Percentiles rank a stretch among this genome's conserved stretches.
Conservation (phyloP, 2,888 invertebrate species). For the Eristalinus sepulchralis region DNA sequence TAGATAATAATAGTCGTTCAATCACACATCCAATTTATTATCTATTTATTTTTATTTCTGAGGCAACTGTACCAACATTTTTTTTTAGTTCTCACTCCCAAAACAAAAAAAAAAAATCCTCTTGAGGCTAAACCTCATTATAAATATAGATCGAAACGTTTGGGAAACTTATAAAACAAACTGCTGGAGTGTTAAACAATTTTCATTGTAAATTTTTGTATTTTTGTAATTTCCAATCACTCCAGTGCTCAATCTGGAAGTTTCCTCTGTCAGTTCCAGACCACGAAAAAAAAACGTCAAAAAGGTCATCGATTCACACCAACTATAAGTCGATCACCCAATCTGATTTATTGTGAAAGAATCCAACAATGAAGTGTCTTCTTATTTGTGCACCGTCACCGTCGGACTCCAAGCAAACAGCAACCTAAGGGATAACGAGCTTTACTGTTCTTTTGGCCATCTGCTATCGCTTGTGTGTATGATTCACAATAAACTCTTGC, state of each 20-base stretch:
- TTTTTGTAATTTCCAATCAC: neutral
- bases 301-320: conserved; percentile 53
- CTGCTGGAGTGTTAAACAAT: neutral
- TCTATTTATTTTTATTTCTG: too few species aligned
- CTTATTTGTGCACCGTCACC: conserved; percentile 50
- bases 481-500: conserved; percentile 21
- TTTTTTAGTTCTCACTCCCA: too few species aligned
- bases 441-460: conserved; percentile 53
- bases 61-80: too few species aligned
- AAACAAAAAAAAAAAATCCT: too few species aligned
- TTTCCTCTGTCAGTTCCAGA: neutral
- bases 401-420: conserved; percentile 29
- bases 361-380: conserved; percentile 37
- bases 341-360: conserved; percentile 50
- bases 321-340: conserved; percentile 42
- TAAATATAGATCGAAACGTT: too few species aligned
- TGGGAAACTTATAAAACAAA: too few species aligned
- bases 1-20: too few species aligned
- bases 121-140: too few species aligned
- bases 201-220: neutral
- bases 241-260: neutral
- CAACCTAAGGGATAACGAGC: conserved; percentile 58
- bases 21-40: too few species aligned
- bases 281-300: neutral
- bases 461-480: conserved; percentile 9